phyloP scores from a whole-genome alignment of 2,113 vertebrate genomes.

The Pyxicephalus adspersus region DNA sequence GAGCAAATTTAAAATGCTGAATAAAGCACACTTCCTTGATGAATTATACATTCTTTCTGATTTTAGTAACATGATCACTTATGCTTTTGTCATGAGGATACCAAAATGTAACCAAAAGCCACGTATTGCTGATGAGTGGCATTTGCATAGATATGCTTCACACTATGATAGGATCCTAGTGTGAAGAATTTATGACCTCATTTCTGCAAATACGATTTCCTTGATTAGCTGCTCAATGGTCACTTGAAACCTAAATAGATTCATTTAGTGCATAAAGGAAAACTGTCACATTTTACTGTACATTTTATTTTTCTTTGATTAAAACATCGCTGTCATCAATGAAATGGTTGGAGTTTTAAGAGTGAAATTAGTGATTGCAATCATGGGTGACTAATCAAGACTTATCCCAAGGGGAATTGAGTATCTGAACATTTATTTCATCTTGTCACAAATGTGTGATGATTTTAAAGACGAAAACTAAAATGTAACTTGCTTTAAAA shows the following conservation, averaged over 20 bases:
- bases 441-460: slow-evolving; percentile 1
- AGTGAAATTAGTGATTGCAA: slow-evolving; percentile 42
- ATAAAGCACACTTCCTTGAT: background rate
- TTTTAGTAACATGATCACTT: slow-evolving; percentile 6
- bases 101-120: background rate
- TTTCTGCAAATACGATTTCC: slow-evolving; percentile 3
- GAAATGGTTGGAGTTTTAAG: slow-evolving; percentile 12
- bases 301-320: slow-evolving; percentile 43
- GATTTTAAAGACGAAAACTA: background rate
- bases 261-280: background rate
- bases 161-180: background rate
- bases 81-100: slow-evolving; percentile 1
- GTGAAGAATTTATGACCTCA: slow-evolving; percentile 1
- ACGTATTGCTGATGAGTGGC: background rate
- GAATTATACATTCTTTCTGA: slow-evolving; percentile 14
- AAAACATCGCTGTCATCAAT: slow-evolving; percentile 9
- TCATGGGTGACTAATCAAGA: slow-evolving; percentile 42
- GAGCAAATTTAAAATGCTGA: background rate
- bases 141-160: slow-evolving; percentile 11
- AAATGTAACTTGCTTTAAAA: background rate
- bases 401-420: background rate
- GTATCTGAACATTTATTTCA: background rate
- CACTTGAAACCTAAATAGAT: slow-evolving; percentile 47
- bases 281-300: slow-evolving; percentile 11
- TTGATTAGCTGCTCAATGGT: slow-evolving; percentile 45